phyloP scores from a whole-genome alignment of 2,888 invertebrate genomes.

The Dryobota labecula region DNA sequence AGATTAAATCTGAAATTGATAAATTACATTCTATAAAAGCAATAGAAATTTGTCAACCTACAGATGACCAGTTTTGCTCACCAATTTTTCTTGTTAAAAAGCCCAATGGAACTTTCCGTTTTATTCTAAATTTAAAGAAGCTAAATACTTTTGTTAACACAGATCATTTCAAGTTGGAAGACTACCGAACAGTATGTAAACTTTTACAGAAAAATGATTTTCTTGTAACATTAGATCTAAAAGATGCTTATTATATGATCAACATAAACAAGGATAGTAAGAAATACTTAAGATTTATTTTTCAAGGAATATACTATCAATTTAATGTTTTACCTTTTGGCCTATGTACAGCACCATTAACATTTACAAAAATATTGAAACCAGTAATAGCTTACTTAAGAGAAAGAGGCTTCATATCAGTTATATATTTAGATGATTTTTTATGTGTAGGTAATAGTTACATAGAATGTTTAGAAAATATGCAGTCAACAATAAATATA shows the following conservation, averaged over 20 bases:
- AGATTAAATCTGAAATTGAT: neutral
- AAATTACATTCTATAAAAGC: neutral
- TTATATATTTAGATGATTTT: too few relatives aligned
- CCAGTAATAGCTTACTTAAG: neutral
- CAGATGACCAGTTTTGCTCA: neutral
- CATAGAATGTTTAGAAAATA: too few relatives aligned
- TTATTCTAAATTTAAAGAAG: neutral
- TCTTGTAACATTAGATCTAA: neutral
- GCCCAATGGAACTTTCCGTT: neutral
- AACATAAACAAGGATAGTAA: neutral
- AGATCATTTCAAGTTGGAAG: neutral
- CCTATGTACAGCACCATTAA: neutral
- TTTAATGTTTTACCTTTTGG: neutral
- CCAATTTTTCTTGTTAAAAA: neutral
- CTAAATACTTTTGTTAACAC: neutral
- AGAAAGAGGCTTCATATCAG: too few relatives aligned
- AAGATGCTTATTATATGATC: neutral
- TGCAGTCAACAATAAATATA: too few relatives aligned
- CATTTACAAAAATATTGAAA: neutral
- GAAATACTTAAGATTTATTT: slow-evolving; percentile 1
- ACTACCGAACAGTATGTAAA: neutral
- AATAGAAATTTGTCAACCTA: neutral
- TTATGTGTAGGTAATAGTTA: too few relatives aligned
- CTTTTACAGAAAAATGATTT: neutral
- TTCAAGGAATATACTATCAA: neutral